phyloP scores from a whole-genome alignment of 2,113 vertebrate genomes.

The Crocuta crocuta region DNA sequence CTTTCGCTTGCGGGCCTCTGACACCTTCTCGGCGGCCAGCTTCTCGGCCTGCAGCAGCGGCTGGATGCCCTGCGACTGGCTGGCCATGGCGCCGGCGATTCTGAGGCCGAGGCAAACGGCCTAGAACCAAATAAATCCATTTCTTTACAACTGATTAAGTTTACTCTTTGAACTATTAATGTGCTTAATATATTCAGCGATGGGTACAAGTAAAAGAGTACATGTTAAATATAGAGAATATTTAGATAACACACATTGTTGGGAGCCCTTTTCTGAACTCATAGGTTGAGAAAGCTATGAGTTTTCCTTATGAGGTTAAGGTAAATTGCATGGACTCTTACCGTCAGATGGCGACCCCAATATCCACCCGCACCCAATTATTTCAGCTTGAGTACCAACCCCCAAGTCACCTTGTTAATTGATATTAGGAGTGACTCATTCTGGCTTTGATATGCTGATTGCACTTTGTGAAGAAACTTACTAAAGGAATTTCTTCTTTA shows the following conservation, averaged over 20 bases:
- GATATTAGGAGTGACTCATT: too few species aligned
- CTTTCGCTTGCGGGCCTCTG: constrained; percentile 97
- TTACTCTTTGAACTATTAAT: neutral
- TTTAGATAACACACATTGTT: neutral
- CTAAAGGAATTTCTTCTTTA: too few species aligned
- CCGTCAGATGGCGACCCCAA: too few species aligned
- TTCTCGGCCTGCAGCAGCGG: constrained; percentile 98
- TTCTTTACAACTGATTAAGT: neutral
- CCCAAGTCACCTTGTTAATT: too few species aligned
- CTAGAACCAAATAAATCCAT: neutral
- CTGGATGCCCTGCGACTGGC: constrained; percentile 98
- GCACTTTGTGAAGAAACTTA: too few species aligned
- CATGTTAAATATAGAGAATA: neutral
- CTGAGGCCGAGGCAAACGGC: fast-evolving
- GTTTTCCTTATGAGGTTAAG: too few species aligned
- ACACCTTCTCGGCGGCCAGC: constrained; percentile 96
- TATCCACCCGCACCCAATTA: too few species aligned
- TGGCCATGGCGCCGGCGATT: constrained; percentile 88
- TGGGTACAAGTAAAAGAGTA: neutral
- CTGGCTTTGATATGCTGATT: too few species aligned
- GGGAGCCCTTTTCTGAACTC: too few species aligned
- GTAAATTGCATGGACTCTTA: too few species aligned
- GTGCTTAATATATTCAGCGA: neutral
- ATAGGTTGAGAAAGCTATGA: too few species aligned
- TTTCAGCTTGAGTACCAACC: too few species aligned